Conservation (phyloP, 2,797 vertebrate species). For the Cossypha caffra region DNA sequence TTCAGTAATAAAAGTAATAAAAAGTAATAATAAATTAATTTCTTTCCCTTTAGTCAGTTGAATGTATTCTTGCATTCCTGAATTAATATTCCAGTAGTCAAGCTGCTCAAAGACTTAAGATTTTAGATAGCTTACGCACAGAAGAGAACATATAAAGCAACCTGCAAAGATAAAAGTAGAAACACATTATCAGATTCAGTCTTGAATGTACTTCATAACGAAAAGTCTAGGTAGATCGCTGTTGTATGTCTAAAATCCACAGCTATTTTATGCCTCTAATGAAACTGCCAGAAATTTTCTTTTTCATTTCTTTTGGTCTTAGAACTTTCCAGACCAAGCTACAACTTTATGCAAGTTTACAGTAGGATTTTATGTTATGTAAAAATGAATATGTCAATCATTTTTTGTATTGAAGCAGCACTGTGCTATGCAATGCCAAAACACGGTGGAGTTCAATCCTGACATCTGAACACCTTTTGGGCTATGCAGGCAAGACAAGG, state of each 20-base stretch:
- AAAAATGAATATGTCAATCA: background rate
- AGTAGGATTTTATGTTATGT: background rate
- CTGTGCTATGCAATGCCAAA: background rate
- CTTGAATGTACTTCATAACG: background rate
- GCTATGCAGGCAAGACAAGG: background rate
- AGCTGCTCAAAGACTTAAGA: background rate
- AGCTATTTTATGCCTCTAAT: background rate
- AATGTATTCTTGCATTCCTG: background rate
- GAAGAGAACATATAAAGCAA: background rate
- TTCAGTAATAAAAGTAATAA: too few species aligned
- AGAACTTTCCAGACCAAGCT: background rate
- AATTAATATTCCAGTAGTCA: background rate
- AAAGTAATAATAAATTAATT: background rate
- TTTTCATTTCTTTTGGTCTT: background rate
- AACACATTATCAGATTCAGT: background rate
- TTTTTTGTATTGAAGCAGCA: background rate
- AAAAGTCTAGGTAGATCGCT: background rate
- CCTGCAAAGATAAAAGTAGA: background rate
- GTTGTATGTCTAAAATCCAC: background rate
- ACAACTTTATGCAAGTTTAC: background rate
- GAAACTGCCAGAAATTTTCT: background rate
- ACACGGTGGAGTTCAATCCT: background rate
- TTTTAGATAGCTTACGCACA: background rate
- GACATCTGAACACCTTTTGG: background rate
- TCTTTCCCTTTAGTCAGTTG: background rate